Evolutionary conservation across 2,888 invertebrate genomes (phyloP).

Genomic region (Actias luna): DNA sequence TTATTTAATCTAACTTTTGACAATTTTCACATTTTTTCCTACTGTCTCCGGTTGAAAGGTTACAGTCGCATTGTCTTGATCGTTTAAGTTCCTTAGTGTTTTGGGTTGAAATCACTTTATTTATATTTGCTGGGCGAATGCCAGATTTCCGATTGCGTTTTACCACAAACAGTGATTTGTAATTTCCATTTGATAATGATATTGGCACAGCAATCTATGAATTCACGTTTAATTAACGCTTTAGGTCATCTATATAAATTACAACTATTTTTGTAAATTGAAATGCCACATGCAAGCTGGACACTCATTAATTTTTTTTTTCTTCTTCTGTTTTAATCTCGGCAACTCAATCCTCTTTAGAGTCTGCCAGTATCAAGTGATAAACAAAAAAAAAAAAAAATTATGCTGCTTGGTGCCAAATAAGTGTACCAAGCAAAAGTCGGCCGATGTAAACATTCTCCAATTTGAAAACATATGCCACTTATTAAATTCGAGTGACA

Average conservation of each 20-base stretch:
- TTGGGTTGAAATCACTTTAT: constrained; percentile 54
- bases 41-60: constrained; percentile 20
- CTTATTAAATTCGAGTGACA: not conserved
- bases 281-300: not conserved
- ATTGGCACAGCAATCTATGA: not conserved
- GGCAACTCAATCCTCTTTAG: too few species aligned
- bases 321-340: too few species aligned
- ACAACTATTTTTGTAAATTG: not conserved
- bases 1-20: constrained; percentile 67
- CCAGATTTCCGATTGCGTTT: constrained; percentile 15
- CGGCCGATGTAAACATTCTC: too few species aligned
- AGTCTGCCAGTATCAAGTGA: too few species aligned
- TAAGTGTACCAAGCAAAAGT: too few species aligned
- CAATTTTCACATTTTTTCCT: constrained; percentile 48
- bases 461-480: too few species aligned
- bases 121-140: constrained; percentile 36
- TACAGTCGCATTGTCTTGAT: constrained; percentile 39
- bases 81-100: constrained; percentile 49
- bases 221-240: not conserved
- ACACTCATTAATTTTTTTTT: not conserved
- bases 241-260: not conserved
- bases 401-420: too few species aligned
- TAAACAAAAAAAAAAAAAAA: too few species aligned
- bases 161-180: constrained; percentile 5
- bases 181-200: not conserved